These are phyloP conservation scores for Elachura formosa DNA, from an alignment of 2,113 vertebrate genomes.

Conservation along the genomic window DNA sequence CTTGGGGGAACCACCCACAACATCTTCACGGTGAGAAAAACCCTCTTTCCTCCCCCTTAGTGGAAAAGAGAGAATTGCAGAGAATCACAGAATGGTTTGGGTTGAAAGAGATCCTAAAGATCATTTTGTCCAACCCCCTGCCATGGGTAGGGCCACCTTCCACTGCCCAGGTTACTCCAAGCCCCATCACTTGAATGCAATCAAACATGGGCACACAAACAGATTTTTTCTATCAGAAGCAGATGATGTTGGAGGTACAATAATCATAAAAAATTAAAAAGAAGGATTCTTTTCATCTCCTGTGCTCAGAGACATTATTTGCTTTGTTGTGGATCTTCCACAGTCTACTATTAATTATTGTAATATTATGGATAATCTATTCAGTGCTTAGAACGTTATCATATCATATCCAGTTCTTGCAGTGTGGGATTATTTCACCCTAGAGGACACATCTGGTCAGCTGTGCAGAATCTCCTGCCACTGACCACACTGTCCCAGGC, in stretches of 20 bases:
- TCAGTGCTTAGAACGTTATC: not conserved
- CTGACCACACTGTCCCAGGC: not conserved
- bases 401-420: not conserved
- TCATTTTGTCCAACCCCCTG: not conserved
- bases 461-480: not conserved
- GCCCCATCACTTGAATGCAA: not conserved
- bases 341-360: not conserved
- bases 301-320: not conserved
- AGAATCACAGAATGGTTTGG: not conserved
- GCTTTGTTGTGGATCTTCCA: not conserved
- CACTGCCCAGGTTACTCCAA: not conserved
- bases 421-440: not conserved
- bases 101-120: not conserved
- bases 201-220: not conserved
- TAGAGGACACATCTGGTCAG: not conserved
- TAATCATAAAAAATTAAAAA: not conserved
- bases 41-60: not conserved
- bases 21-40: not conserved
- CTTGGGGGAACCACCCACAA: not conserved
- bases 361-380: not conserved
- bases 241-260: not conserved
- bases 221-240: not conserved
- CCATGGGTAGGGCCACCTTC: not conserved
- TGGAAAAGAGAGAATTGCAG: not conserved
- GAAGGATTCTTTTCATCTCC: not conserved